These are phyloP conservation scores for Vidua macroura DNA, from an alignment of 2,113 vertebrate species.

Conservation along the genomic window DNA sequence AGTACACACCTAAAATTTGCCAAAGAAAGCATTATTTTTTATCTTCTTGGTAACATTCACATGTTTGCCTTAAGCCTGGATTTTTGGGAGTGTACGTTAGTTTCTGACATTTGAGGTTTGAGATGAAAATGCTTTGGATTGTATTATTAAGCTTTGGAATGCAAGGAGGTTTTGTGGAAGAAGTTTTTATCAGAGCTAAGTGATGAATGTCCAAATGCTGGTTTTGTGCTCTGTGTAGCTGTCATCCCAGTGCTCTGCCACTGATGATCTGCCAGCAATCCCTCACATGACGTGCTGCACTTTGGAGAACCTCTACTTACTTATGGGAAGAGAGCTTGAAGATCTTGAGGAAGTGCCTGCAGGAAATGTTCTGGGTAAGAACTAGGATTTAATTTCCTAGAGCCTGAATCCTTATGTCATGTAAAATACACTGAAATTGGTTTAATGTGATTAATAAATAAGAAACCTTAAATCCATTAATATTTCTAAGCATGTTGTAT, in stretches of 20 bases:
- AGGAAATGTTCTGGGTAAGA: conserved; percentile 90
- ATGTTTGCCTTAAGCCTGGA: neutral
- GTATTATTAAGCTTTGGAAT: neutral
- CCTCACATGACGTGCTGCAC: conserved; percentile 85
- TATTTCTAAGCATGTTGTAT: neutral
- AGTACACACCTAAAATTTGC: neutral
- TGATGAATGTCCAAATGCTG: neutral
- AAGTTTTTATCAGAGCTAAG: neutral
- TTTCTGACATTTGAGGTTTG: neutral
- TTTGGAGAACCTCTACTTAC: conserved; percentile 85
- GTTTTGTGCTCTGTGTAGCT: conserved; percentile 71
- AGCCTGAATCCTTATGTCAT: neutral
- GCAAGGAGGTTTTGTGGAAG: neutral
- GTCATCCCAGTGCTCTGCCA: conserved; percentile 70
- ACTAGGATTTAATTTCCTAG: neutral
- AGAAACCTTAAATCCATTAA: neutral
- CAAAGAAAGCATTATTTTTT: neutral
- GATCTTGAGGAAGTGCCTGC: conserved; percentile 88
- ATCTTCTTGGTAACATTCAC: neutral
- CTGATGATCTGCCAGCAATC: conserved; percentile 64
- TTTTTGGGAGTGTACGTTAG: neutral
- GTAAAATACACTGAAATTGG: neutral
- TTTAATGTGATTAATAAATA: neutral
- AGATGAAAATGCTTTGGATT: neutral
- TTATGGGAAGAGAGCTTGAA: conserved; percentile 94